Evolutionary conservation across 2,797 vertebrate genomes (phyloP).

Genomic region (Pachyuromys duprasi): DNA sequence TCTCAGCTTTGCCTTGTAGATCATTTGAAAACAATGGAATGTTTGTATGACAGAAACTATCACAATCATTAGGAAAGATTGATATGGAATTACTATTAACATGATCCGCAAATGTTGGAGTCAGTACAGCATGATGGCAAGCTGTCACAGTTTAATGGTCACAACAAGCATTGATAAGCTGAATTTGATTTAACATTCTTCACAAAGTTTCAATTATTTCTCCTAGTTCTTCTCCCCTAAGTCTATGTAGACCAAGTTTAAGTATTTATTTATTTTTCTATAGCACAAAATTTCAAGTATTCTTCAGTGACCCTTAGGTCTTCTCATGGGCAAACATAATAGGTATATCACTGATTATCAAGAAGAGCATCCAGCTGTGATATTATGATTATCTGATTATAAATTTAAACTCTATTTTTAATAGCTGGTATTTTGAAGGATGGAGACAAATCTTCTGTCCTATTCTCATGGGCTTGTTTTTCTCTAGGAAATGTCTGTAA

Average conservation of each 20-base stretch:
- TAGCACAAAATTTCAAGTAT: neutral
- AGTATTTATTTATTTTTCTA: neutral
- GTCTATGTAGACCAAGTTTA: neutral
- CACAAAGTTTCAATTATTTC: neutral
- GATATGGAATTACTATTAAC: slow-evolving; percentile 22
- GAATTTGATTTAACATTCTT: slow-evolving; percentile 20
- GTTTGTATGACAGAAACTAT: slow-evolving; percentile 28
- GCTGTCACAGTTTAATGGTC: neutral
- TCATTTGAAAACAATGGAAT: slow-evolving; percentile 23
- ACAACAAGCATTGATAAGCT: slow-evolving; percentile 34
- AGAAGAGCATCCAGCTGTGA: neutral
- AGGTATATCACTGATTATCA: neutral
- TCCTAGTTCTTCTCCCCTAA: neutral
- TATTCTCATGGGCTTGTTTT: slow-evolving; percentile 12
- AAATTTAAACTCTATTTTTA: slow-evolving; percentile 10
- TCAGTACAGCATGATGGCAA: neutral
- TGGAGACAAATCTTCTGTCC: neutral
- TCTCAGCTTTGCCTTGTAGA: slow-evolving; percentile 12
- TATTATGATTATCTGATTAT: neutral
- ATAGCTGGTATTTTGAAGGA: slow-evolving; percentile 17
- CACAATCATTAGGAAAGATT: neutral
- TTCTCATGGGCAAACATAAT: neutral
- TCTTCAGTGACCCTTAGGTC: slow-evolving; percentile 23
- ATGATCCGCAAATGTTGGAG: neutral
- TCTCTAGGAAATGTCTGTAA: neutral